Conservation (phyloP, 64 coral and sea anemone genomes). For the Cladopsammia gracilis region DNA sequence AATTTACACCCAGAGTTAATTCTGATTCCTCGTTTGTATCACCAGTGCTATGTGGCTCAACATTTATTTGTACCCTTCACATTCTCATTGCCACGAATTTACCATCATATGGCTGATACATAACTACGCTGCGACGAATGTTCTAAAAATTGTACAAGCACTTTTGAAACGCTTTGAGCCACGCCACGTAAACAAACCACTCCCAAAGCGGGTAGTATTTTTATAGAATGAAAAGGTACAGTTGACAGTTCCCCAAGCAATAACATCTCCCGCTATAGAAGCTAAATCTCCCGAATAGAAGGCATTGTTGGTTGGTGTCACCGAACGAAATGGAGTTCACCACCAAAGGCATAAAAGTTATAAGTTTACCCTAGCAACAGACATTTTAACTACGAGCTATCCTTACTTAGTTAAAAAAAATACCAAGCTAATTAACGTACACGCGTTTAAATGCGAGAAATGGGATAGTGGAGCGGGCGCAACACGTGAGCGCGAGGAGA, state of each 20-base stretch:
- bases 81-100: no score
- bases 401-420: background rate
- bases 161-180: slow-evolving; percentile 66
- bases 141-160: slow-evolving; percentile 56
- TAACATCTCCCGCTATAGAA: slow-evolving; percentile 27
- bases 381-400: background rate
- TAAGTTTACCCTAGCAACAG: slow-evolving; percentile 39
- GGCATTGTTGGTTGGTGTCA: slow-evolving; percentile 41
- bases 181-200: background rate
- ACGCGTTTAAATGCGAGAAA: no score
- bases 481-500: no score
- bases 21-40: no score
- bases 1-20: no score
- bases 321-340: slow-evolving; percentile 44
- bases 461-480: no score
- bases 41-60: no score
- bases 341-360: slow-evolving; percentile 61
- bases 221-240: slow-evolving; percentile 24
- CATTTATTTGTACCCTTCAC: no score
- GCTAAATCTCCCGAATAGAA: slow-evolving; percentile 47
- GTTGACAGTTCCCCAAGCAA: background rate
- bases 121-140: slow-evolving; percentile 55
- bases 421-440: no score
- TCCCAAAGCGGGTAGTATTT: slow-evolving; percentile 37
- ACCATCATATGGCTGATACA: slow-evolving; percentile 65